A percentile compares a stretch with the other conserved stretches of the same genome.
These are phyloP conservation scores for Rhodeus uyekii DNA, from an alignment of 2,797 vertebrate genomes.

Conservation along the genomic window DNA sequence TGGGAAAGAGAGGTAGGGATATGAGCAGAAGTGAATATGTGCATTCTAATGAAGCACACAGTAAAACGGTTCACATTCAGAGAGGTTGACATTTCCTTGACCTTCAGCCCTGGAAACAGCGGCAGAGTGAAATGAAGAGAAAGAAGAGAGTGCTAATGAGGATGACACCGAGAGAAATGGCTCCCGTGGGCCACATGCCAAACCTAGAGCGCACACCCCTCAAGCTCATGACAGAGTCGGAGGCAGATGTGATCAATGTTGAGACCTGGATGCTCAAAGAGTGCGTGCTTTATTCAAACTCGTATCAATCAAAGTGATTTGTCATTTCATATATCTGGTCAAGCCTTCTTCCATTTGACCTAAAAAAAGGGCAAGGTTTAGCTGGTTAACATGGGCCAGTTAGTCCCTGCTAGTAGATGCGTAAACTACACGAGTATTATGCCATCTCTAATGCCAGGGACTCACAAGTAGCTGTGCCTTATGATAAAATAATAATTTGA, in stretches of 20 bases:
- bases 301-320: constrained; percentile 8
- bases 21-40: constrained; percentile 47
- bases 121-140: constrained; percentile 51
- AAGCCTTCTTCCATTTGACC: neutral
- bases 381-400: neutral
- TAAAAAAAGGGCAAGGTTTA: neutral
- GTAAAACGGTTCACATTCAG: constrained; percentile 51
- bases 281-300: neutral
- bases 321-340: neutral
- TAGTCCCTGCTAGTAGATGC: neutral
- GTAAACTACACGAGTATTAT: neutral
- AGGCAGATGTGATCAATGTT: constrained; percentile 14
- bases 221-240: constrained; percentile 20
- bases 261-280: neutral
- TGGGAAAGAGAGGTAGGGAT: constrained; percentile 44
- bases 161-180: constrained; percentile 49
- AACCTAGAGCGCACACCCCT: constrained; percentile 1
- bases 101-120: constrained; percentile 61
- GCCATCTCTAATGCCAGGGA: neutral
- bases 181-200: constrained; percentile 47
- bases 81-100: constrained; percentile 62
- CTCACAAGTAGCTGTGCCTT: neutral
- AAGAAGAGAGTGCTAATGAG: constrained; percentile 63
- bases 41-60: constrained; percentile 55
- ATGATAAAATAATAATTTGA: neutral